Evolutionary conservation across 2,797 vertebrate species (phyloP).

Genomic region (Sciurus vulgaris): DNA sequence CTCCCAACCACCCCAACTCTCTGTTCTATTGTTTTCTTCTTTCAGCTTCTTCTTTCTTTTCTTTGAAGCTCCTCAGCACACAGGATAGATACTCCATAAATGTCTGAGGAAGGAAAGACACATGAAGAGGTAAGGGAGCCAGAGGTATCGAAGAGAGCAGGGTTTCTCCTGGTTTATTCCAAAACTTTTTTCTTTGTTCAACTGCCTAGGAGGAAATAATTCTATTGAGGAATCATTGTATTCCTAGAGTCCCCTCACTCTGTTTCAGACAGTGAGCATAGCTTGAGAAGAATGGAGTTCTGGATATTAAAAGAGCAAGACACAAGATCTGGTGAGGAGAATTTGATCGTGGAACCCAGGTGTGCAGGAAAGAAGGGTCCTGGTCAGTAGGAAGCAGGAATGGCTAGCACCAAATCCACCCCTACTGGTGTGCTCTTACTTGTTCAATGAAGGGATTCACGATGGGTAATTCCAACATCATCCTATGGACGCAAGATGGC

Average conservation of each 20-base stretch:
- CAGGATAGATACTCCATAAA: neutral
- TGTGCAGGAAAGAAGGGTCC: neutral
- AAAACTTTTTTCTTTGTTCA: neutral
- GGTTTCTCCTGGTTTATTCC: neutral
- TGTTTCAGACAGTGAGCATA: neutral
- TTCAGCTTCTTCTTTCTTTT: neutral
- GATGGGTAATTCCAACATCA: neutral
- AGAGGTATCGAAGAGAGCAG: neutral
- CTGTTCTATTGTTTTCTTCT: neutral
- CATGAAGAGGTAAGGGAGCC: no score
- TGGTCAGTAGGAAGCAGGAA: neutral
- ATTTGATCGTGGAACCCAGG: neutral
- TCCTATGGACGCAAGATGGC: neutral
- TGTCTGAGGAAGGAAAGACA: neutral
- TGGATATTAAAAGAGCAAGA: neutral
- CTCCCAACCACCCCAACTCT: neutral
- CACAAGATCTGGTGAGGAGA: neutral
- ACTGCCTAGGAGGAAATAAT: neutral
- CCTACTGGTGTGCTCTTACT: neutral
- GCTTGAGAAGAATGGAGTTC: slow-evolving; percentile 32
- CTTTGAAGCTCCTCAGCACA: neutral
- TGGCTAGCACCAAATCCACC: neutral
- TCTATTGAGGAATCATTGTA: neutral
- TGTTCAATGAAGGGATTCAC: neutral
- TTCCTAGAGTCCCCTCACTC: neutral